Conservation (phyloP, 2,888 invertebrate species). For the Romanomermis culicivorax region DNA sequence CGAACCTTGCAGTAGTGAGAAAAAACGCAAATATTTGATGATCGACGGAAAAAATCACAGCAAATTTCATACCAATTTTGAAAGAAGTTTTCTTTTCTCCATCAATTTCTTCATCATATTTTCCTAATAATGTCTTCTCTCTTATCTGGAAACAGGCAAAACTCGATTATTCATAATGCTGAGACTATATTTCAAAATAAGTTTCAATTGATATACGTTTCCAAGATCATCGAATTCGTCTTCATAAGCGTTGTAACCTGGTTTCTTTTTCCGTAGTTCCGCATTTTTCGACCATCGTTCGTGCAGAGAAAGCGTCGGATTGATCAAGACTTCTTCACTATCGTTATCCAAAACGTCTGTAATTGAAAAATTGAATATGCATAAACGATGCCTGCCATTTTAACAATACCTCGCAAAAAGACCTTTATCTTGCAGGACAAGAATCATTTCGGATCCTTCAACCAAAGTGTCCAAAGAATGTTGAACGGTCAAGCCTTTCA, state of each 20-base stretch:
- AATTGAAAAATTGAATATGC: conserved; percentile 3
- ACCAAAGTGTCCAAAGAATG: conserved; percentile 39
- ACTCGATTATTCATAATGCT: neutral
- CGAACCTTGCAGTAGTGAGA: too few species aligned
- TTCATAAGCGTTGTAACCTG: conserved; percentile 50
- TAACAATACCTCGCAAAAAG: neutral
- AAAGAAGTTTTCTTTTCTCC: conserved; percentile 48
- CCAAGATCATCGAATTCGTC: conserved; percentile 38
- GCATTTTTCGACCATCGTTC: conserved; percentile 42
- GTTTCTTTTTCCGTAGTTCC: conserved; percentile 57
- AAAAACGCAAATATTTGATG: too few species aligned
- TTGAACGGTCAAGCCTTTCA: conserved; percentile 61
- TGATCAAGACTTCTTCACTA: conserved; percentile 65
- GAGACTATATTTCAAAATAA: neutral
- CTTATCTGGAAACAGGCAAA: neutral
- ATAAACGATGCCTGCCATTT: conserved; percentile 1
- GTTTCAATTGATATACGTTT: conserved; percentile 31
- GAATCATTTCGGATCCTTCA: conserved; percentile 44
- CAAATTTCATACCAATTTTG: conserved; percentile 56
- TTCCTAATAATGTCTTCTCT: conserved; percentile 43
- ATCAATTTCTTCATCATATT: conserved; percentile 83
- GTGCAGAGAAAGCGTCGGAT: conserved; percentile 34
- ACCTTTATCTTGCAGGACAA: conserved; percentile 79
- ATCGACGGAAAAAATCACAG: too few species aligned
- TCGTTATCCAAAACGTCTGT: conserved; percentile 54